A percentile compares a stretch with the other conserved stretches of the same genome.
Evolutionary conservation across 2,113 vertebrate genomes (phyloP).

Genomic region (Mustelus asterias): DNA sequence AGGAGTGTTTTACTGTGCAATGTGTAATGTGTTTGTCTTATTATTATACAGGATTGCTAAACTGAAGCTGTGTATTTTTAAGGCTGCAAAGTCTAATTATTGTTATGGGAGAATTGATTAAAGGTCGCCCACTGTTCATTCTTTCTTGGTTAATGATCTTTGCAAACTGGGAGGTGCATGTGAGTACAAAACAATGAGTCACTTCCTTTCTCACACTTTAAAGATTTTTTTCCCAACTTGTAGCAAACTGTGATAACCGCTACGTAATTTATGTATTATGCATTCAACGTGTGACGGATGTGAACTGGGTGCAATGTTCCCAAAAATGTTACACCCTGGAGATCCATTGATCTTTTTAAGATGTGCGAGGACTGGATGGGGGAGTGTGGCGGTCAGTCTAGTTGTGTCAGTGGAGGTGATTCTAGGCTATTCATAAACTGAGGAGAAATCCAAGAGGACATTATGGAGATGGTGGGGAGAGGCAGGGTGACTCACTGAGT

Average conservation of each 20-base stretch:
- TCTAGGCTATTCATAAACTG: not conserved
- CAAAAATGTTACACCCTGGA: not conserved
- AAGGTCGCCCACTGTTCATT: not conserved
- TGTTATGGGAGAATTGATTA: not conserved
- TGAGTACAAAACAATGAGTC: not conserved
- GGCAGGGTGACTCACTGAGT: no score
- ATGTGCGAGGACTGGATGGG: not conserved
- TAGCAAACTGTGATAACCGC: not conserved
- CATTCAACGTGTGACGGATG: not conserved
- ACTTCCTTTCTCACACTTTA: not conserved
- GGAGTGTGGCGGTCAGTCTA: not conserved
- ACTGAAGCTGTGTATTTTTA: not conserved
- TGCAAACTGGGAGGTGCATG: not conserved
- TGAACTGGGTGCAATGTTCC: not conserved
- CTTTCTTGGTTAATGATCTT: not conserved
- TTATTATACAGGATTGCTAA: not conserved
- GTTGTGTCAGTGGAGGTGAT: not conserved
- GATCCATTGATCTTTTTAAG: not conserved
- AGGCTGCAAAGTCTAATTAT: not conserved
- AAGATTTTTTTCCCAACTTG: not conserved
- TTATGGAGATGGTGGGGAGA: not conserved
- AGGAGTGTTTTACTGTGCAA: not conserved
- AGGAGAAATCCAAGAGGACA: not conserved
- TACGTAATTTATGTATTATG: not conserved
- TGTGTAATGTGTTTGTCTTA: not conserved